Evolutionary conservation across 2,113 vertebrate species (phyloP).

Genomic region (Otocyon megalotis): DNA sequence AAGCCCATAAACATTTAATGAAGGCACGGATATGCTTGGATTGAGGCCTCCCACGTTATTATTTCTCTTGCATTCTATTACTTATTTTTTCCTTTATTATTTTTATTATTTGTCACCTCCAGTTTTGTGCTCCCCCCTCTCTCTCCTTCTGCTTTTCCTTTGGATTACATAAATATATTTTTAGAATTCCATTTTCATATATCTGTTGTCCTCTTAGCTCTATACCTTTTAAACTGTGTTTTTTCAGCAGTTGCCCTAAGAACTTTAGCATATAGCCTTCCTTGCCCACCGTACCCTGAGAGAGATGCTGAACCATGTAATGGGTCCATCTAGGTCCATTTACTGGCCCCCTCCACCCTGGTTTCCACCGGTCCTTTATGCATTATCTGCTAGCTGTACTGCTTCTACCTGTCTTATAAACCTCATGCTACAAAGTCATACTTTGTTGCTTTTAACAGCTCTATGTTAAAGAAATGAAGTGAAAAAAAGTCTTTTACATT

Average conservation of each 20-base stretch:
- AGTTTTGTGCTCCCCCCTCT: background rate
- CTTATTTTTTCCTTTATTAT: background rate
- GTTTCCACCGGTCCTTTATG: accelerated
- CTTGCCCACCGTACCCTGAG: accelerated
- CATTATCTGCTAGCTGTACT: accelerated
- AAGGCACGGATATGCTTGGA: background rate
- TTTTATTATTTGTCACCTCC: background rate
- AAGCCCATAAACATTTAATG: background rate
- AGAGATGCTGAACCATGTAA: background rate
- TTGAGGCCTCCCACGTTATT: background rate
- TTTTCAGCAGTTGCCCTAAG: background rate
- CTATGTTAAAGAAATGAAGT: background rate
- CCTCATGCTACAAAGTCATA: accelerated
- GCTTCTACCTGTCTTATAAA: no score
- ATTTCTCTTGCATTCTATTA: background rate
- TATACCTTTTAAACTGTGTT: background rate
- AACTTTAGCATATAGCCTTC: background rate
- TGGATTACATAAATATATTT: background rate
- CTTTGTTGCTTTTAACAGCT: background rate
- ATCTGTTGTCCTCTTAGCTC: background rate
- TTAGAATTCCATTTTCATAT: background rate
- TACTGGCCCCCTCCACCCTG: accelerated
- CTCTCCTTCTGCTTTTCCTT: background rate
- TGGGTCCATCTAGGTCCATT: accelerated
- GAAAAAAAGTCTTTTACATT: background rate